These are phyloP conservation scores for Microhierax caerulescens DNA, from an alignment of 2,797 vertebrate species.

Conservation along the genomic window DNA sequence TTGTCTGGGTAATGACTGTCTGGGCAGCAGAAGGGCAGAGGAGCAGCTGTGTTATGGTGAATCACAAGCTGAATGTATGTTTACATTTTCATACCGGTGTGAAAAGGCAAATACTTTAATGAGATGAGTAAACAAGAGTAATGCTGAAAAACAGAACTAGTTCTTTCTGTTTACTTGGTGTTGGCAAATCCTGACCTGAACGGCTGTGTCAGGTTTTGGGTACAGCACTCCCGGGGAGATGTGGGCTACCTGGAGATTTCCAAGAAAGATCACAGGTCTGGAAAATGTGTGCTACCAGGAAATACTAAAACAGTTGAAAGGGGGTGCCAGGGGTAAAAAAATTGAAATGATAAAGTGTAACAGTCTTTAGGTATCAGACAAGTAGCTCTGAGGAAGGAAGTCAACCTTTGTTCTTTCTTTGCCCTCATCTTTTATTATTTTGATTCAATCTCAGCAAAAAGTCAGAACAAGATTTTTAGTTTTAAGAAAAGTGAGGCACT, in stretches of 20 bases:
- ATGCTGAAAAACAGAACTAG: not conserved
- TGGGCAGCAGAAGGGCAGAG: not conserved
- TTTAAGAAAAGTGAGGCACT: not conserved
- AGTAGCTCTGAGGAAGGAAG: not conserved
- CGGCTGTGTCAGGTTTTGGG: not conserved
- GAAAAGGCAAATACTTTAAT: not conserved
- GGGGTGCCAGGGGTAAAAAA: not conserved
- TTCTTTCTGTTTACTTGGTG: not conserved
- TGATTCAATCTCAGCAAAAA: not conserved
- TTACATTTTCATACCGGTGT: not conserved
- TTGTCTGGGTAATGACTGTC: not conserved
- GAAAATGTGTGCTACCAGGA: not conserved
- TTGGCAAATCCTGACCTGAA: not conserved
- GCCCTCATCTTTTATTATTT: not conserved
- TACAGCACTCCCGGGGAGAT: not conserved
- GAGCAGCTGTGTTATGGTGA: not conserved
- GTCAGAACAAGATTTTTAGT: not conserved
- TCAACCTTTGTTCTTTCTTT: not conserved
- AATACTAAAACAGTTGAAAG: not conserved
- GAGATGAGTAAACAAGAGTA: not conserved
- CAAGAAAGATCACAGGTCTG: not conserved
- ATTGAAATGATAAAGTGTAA: not conserved
- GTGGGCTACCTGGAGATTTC: not conserved
- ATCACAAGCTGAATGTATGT: not conserved
- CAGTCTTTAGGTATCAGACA: not conserved